These are phyloP conservation scores for Xestia c-nigrum DNA, from an alignment of 2,888 invertebrate genomes.

Conservation along the genomic window DNA sequence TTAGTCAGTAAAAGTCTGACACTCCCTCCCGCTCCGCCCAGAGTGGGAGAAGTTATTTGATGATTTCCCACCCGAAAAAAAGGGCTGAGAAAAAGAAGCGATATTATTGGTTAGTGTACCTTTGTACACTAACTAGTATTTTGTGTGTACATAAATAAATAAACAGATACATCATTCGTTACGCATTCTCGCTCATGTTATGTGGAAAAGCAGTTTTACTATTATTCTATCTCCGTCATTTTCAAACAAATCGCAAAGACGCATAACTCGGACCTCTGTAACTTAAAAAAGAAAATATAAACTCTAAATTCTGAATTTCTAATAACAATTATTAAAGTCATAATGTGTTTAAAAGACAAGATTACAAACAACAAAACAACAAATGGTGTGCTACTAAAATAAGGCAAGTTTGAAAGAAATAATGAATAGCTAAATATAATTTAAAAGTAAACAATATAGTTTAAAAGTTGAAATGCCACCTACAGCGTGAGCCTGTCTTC, in stretches of 20 bases:
- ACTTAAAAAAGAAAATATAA: background rate
- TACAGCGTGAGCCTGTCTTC: background rate
- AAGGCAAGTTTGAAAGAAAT: background rate
- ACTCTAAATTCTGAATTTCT: background rate
- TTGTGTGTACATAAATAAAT: no score
- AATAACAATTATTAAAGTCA: background rate
- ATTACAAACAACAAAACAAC: conserved; percentile 5
- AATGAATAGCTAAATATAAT: background rate
- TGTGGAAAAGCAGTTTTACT: background rate
- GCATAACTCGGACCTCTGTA: background rate
- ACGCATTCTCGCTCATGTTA: no score
- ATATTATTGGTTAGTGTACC: no score
- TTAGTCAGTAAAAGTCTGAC: no score
- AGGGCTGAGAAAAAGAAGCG: no score
- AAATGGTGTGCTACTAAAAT: conserved; percentile 17
- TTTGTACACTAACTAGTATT: no score
- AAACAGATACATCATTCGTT: no score
- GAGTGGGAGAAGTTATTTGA: no score
- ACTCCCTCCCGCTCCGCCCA: no score
- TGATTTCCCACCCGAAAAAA: no score
- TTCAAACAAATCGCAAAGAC: background rate
- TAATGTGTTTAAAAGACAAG: background rate
- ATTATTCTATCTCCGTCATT: background rate
- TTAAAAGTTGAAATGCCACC: background rate
- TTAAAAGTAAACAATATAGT: no score